Evolutionary conservation across 2,888 invertebrate species (phyloP).

Genomic region (Tenodera sinensis): DNA sequence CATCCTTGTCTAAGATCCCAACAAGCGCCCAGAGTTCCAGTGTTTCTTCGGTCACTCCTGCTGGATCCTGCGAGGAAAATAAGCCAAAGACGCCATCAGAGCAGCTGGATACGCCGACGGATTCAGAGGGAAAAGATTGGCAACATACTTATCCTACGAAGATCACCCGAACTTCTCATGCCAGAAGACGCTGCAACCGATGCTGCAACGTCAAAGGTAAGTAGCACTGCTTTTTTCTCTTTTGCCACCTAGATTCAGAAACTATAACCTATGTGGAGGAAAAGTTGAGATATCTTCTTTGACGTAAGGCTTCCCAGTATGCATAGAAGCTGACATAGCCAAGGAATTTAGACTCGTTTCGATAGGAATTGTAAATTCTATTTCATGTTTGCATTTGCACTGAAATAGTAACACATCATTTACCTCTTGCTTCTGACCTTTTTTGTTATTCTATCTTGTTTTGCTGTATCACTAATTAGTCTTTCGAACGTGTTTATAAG

Average conservation of each 20-base stretch:
- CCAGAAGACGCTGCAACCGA: conserved; percentile 8
- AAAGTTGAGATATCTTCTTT: too few relatives aligned
- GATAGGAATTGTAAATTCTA: too few relatives aligned
- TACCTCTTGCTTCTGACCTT: too few relatives aligned
- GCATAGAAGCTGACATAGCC: too few relatives aligned
- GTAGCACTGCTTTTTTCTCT: neutral
- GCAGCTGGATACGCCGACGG: neutral
- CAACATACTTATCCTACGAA: neutral
- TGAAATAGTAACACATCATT: too few relatives aligned
- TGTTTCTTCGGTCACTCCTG: neutral
- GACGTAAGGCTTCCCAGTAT: too few relatives aligned
- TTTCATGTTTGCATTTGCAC: too few relatives aligned
- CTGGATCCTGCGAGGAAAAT: neutral
- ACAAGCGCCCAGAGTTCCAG: neutral
- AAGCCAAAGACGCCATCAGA: neutral
- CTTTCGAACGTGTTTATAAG: too few relatives aligned
- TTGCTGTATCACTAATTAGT: too few relatives aligned
- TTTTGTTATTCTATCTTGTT: too few relatives aligned
- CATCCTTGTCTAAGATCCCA: neutral
- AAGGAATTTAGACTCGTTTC: too few relatives aligned
- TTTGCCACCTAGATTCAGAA: neutral
- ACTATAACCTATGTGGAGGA: neutral
- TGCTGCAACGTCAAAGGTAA: conserved; percentile 20
- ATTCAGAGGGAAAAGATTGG: neutral
- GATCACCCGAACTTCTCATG: neutral